Evolutionary conservation across 1,140 invertebrate genomes (phyloP), one percentile per base, ranked within the genome.

Genomic region (honey bee (Apis mellifera)): DNA sequence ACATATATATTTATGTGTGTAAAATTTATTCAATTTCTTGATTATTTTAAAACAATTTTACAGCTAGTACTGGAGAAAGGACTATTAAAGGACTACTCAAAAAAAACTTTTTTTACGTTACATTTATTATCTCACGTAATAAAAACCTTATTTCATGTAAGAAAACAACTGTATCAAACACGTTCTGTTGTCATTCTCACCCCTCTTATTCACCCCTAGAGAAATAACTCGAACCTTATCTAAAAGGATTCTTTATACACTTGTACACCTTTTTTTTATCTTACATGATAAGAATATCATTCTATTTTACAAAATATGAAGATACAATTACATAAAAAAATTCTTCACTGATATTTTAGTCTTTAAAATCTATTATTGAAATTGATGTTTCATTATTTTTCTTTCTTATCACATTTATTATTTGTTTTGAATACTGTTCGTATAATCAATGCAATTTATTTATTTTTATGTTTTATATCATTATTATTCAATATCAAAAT

Each of bases 141-240:
- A 9, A 55, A 70, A 70, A n/a, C n/a, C 48, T 23, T 48, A 11
- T 23, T 17, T 50, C 9, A 26, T 8, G 21, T 70, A 55, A 32
- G 19, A 54, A 54, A 17, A 55, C 11, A 26, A 54, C 23, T 32
- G 23, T 55, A 71, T 71, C 52, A 71, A 55, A 71, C 69, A 71
- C 11, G 13, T 55, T 19, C 19, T 26, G 17, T 32, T 32, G 19
- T 23, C 17, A 71, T 54, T 71, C 69, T 26, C 69, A 55, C 69
- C 69, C 69, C 55, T 55, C 32, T 71, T 71, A 71, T 71, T 71
- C 69, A 71, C 52, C 69, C 69, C 69, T 21, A 19, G 23, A 71
- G 52, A 55, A 71, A 71, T 55, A 15, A 55, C 52, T 19, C 13
- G 23, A 32, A 19, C 19, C 17, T 55, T 71, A 54, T 71, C 52